Conservation (phyloP, 2,888 invertebrate species). For the Acanthosepion lycidas region DNA sequence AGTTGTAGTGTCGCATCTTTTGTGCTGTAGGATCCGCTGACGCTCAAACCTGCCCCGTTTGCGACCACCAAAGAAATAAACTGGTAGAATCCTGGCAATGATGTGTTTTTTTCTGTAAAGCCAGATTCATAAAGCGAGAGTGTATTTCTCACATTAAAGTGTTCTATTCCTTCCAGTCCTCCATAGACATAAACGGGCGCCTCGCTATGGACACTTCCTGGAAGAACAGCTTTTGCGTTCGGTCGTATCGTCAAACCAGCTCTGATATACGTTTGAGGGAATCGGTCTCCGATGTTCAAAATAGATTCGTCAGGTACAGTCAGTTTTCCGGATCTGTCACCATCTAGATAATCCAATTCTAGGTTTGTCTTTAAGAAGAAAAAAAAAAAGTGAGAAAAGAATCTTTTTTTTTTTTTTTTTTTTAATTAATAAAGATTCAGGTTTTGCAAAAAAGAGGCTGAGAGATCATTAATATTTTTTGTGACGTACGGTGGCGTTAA, state of each 20-base stretch:
- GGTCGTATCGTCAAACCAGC: conserved; percentile 52
- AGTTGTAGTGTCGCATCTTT: not conserved
- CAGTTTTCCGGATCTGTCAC: conserved; percentile 59
- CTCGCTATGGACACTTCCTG: conserved; percentile 56
- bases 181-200: conserved; percentile 54
- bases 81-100: not conserved
- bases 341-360: conserved; percentile 54
- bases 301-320: conserved; percentile 51
- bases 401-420: not conserved
- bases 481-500: too few relatives aligned
- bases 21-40: not conserved
- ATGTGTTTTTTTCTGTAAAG: conserved; percentile 46
- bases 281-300: conserved; percentile 53
- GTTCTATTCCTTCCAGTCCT: conserved; percentile 57
- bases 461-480: too few relatives aligned
- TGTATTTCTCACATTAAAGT: conserved; percentile 56
- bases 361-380: conserved; percentile 48
- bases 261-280: conserved; percentile 55
- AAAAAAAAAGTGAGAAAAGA: not conserved
- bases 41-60: not conserved
- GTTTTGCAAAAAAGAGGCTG: too few relatives aligned
- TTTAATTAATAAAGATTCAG: too few relatives aligned
- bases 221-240: conserved; percentile 53
- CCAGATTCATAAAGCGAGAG: conserved; percentile 55
- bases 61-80: not conserved